Evolutionary conservation across 1,140 invertebrate species (phyloP).

Genomic region (Bursaphelenchus mucronatus): DNA sequence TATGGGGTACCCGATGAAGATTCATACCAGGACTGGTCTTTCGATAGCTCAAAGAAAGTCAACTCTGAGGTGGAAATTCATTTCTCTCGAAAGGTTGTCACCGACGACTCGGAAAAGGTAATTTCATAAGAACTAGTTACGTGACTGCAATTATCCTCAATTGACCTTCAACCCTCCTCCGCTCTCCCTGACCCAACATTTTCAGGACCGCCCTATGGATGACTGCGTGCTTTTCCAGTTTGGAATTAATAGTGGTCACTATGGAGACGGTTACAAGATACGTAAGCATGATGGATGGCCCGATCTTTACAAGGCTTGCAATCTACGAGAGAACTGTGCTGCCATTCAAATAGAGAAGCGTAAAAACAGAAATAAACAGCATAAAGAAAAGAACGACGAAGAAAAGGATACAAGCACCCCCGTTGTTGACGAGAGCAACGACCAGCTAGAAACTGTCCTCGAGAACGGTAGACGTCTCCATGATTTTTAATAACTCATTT

Average conservation of each 20-base stretch:
- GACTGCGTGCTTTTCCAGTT: slow-evolving; percentile 54
- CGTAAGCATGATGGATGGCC: slow-evolving; percentile 49
- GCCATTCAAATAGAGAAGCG: slow-evolving; percentile 22
- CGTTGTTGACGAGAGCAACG: neutral
- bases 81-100: slow-evolving; percentile 40
- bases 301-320: slow-evolving; percentile 44
- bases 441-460: too few species aligned
- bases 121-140: slow-evolving; percentile 1
- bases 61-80: slow-evolving; percentile 32
- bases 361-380: slow-evolving; percentile 12
- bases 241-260: slow-evolving; percentile 41
- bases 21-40: slow-evolving; percentile 36
- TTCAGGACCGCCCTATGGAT: slow-evolving; percentile 41
- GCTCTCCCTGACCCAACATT: neutral
- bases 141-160: neutral
- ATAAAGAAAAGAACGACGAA: slow-evolving; percentile 13
- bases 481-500: too few species aligned
- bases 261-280: slow-evolving; percentile 32
- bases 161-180: neutral
- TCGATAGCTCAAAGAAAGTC: slow-evolving; percentile 18
- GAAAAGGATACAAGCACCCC: slow-evolving; percentile 7
- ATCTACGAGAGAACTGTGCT: slow-evolving; percentile 38
- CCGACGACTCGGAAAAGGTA: slow-evolving; percentile 45
- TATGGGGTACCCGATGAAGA: slow-evolving; percentile 38
- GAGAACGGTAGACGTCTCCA: too few species aligned